Percentiles rank a stretch among this genome's conserved stretches.
phyloP scores from a whole-genome alignment of 2,888 invertebrate genomes.

The Melanostoma scalare region DNA sequence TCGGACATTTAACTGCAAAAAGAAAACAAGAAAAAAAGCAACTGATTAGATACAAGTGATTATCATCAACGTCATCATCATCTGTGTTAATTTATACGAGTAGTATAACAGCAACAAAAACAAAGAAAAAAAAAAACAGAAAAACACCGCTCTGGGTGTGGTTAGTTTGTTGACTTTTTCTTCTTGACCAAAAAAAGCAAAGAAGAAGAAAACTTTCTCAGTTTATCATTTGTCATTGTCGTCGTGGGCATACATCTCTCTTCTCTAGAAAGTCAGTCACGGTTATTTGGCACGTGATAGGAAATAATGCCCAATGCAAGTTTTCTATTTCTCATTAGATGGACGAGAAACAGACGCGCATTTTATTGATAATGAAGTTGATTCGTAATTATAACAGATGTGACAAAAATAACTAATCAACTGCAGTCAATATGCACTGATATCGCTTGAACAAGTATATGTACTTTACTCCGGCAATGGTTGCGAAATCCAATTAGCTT shows the following conservation, averaged over 20 bases:
- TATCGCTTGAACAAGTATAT: conserved; percentile 74
- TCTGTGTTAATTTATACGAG: conserved; percentile 4
- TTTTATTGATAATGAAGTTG: conserved; percentile 55
- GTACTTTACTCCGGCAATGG: conserved; percentile 21
- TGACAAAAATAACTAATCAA: conserved; percentile 39
- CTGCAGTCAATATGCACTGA: conserved; percentile 59
- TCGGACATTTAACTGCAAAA: conserved; percentile 96
- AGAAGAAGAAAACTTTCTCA: conserved; percentile 59
- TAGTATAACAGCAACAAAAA: conserved; percentile 7
- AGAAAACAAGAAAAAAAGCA: conserved; percentile 70
- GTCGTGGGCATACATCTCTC: conserved; percentile 20
- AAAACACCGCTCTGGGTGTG: conserved; percentile 40
- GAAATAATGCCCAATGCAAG: conserved; percentile 40
- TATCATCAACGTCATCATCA: conserved; percentile 9
- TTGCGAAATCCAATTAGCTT: conserved; percentile 80
- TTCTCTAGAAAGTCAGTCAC: conserved; percentile 74
- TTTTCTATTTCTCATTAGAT: conserved; percentile 43
- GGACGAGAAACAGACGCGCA: conserved; percentile 19
- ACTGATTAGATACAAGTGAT: conserved; percentile 36
- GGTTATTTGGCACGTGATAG: conserved; percentile 75
- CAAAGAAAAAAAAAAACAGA: neutral
- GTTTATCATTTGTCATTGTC: conserved; percentile 30
- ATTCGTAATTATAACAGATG: conserved; percentile 53
- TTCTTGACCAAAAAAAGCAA: conserved; percentile 34
- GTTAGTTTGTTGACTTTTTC: conserved; percentile 14